Conservation (phyloP, 2,113 vertebrate species). For the Prochilodus magdalenae region DNA sequence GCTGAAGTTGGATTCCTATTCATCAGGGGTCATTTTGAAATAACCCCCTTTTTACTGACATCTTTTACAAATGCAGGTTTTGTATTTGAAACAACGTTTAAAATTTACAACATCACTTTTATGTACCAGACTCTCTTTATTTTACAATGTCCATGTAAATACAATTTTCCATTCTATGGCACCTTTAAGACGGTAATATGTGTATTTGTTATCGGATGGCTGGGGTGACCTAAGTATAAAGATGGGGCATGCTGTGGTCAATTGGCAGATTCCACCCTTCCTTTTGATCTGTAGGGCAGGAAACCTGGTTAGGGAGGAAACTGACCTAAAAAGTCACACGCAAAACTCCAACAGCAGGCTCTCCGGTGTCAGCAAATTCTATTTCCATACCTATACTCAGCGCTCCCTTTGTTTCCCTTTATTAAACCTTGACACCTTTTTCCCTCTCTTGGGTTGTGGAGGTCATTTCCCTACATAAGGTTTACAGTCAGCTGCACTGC, state of each 20-base stretch:
- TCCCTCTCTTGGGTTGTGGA: background rate
- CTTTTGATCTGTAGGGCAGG: slow-evolving; percentile 34
- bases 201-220: background rate
- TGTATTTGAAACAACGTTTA: too few relatives aligned
- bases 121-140: too few relatives aligned
- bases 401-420: slow-evolving; percentile 37
- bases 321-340: slow-evolving; percentile 43
- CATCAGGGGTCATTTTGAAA: too few relatives aligned
- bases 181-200: background rate
- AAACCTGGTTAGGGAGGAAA: slow-evolving; percentile 53
- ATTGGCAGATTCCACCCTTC: slow-evolving; percentile 37
- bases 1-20: too few relatives aligned
- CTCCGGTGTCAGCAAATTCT: slow-evolving; percentile 44
- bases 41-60: too few relatives aligned
- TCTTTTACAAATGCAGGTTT: too few relatives aligned
- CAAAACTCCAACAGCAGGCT: slow-evolving; percentile 32
- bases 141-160: too few relatives aligned
- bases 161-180: too few relatives aligned
- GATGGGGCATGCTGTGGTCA: slow-evolving; percentile 22
- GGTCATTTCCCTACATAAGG: slow-evolving; percentile 3
- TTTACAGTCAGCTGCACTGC: slow-evolving; percentile 16
- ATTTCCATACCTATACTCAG: slow-evolving; percentile 29
- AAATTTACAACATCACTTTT: too few relatives aligned
- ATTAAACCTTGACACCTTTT: slow-evolving; percentile 44
- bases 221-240: background rate